Base-by-base conservation (phyloP, 2,797 vertebrate genomes). In the Aplochiton taeniatus region DNA sequence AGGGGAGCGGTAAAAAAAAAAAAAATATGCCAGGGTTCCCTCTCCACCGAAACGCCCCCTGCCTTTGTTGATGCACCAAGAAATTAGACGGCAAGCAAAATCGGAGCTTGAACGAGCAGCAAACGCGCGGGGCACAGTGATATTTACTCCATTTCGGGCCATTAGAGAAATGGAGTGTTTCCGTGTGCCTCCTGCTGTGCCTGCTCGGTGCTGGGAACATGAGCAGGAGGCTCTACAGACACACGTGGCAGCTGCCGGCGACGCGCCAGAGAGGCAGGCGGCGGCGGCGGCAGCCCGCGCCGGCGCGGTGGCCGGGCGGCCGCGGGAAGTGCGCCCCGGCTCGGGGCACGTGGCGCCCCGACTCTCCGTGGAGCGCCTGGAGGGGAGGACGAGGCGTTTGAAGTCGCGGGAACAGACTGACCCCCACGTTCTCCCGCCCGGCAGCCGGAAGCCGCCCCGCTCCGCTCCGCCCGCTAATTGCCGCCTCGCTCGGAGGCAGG, bases 71-170 rank as follows among this genome's bases (percentile, higher is more conserved):
- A 83, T 68, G 84, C 85, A 81, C 80, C 74, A 77, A 83, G 83
- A 89, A 90, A 89, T 89, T 87, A 86, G 86, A 83, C 84, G 61
- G 81, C 84, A 61, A 87, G 86, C 69, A 86, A 87, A 88, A 87
- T 87, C 83, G 70, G 87, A 77, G 80, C 84, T 83, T 84, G 83
- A 84, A 88, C 81, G 85, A 82, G 82, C 83, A 84, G 84, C 83
- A 86, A 85, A 88, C 77, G 77, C 79, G 3, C 69, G 73, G 69
- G 82, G 77, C 73, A 58, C 79, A 68, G 79, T 69, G 80, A 81
- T 88, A 85, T 90, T 90, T 89, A 89, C 87, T 86, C 83, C 84
- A 83, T 89, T 90, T 85, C 82, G 79, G 81, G 82, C 85, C 77
- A 85, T 89, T 87, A 88, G 77, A 82, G 85, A 85, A 88, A 89